phyloP scores from a whole-genome alignment of 1,140 invertebrate genomes.

The Lucilia sericata region DNA sequence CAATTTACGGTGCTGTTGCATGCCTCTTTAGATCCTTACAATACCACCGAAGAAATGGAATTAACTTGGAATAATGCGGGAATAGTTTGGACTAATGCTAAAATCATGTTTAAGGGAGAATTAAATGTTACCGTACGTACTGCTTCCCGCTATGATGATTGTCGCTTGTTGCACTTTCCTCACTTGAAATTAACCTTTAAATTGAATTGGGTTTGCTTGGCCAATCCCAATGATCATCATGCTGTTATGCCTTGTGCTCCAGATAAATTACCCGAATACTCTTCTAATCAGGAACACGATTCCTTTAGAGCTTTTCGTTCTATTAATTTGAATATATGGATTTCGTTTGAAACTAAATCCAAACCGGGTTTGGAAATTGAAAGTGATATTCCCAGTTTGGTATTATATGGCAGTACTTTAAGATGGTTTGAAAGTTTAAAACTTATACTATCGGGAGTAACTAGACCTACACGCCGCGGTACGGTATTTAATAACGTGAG shows the following conservation, averaged over 20 bases:
- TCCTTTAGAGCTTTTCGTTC: constrained; percentile 94
- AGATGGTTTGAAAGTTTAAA: constrained; percentile 96
- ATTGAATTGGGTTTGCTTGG: constrained; percentile 91
- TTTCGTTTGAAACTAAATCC: constrained; percentile 90
- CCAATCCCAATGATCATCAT: constrained; percentile 95
- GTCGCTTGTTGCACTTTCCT: constrained; percentile 90
- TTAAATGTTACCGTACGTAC: constrained; percentile 89
- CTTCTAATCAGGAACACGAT: constrained; percentile 91
- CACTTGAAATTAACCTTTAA: constrained; percentile 88
- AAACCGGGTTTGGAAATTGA: constrained; percentile 71
- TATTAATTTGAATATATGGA: constrained; percentile 88
- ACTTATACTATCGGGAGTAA: constrained; percentile 94
- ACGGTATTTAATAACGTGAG: constrained; percentile 86
- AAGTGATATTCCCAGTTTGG: constrained; percentile 79
- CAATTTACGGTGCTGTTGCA: constrained; percentile 91
- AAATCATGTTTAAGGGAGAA: constrained; percentile 88
- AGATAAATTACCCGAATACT: constrained; percentile 96
- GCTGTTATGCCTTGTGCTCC: constrained; percentile 96
- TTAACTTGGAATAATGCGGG: constrained; percentile 92
- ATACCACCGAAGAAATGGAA: constrained; percentile 99
- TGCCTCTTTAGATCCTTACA: constrained; percentile 97
- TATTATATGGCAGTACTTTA: constrained; percentile 92
- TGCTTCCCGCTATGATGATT: constrained; percentile 98
- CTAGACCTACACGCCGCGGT: constrained; percentile 92
- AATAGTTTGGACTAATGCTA: constrained; percentile 96